Evolutionary conservation across 2,797 vertebrate species (phyloP).

Genomic region (Dendrocincla fuliginosa): DNA sequence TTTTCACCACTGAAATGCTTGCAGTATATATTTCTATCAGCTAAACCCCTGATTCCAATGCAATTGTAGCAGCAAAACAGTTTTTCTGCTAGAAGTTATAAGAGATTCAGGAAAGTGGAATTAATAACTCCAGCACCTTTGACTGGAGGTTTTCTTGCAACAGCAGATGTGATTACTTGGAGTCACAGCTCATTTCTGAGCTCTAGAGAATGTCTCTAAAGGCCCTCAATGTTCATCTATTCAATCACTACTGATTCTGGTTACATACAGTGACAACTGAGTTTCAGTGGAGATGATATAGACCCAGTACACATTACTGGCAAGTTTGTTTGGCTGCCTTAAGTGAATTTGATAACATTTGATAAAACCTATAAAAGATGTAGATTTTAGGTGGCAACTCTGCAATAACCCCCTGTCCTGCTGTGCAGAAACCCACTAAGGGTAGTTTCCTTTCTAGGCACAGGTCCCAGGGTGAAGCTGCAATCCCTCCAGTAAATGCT

Average conservation of each 20-base stretch:
- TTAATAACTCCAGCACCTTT: neutral
- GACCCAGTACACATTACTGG: neutral
- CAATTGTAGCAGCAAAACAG: neutral
- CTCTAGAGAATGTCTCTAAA: neutral
- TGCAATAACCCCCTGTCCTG: neutral
- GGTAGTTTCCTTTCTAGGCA: neutral
- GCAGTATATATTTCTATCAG: neutral
- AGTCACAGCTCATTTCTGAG: neutral
- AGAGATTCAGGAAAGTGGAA: neutral
- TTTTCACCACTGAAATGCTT: neutral
- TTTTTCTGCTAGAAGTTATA: neutral
- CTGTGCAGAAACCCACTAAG: neutral
- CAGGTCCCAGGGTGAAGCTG: neutral
- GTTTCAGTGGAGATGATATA: neutral
- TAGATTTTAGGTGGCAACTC: neutral
- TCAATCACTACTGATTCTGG: neutral
- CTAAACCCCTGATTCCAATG: neutral
- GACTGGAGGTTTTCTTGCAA: neutral
- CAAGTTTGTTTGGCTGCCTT: neutral
- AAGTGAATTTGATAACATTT: neutral
- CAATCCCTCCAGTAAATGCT: neutral
- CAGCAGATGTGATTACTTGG: neutral
- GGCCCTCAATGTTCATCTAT: neutral
- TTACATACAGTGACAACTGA: neutral
- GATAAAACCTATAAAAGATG: neutral